Conservation (phyloP, 2,113 vertebrate species). For the Dryoscopus gambensis region DNA sequence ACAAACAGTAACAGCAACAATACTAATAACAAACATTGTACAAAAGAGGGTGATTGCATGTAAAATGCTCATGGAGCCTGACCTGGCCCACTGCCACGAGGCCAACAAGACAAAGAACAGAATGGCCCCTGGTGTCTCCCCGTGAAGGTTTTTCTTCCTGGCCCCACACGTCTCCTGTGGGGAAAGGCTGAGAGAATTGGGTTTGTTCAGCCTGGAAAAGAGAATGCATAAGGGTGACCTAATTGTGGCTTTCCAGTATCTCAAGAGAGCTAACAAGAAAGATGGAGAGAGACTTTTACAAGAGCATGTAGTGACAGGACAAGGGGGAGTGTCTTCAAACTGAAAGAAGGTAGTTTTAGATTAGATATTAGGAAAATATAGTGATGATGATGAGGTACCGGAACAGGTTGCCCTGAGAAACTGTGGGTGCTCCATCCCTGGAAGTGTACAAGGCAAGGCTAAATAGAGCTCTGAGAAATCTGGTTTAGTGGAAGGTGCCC, state of each 20-base stretch:
- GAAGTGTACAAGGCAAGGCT: neutral
- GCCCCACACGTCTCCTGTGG: neutral
- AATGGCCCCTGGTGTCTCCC: neutral
- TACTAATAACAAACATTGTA: neutral
- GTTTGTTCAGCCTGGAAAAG: neutral
- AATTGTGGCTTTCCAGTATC: neutral
- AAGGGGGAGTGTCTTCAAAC: neutral
- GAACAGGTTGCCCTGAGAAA: neutral
- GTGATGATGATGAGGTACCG: neutral
- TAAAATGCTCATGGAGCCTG: neutral
- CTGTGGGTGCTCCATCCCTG: neutral
- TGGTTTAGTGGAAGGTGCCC: neutral
- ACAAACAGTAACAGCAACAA: accelerated
- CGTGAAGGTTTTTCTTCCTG: accelerated
- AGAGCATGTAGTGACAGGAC: neutral
- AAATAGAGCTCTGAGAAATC: neutral
- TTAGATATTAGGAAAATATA: neutral
- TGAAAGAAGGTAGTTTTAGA: neutral
- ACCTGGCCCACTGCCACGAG: accelerated
- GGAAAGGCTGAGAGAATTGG: neutral
- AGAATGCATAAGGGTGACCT: neutral
- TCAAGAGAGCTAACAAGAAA: neutral
- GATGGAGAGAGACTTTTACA: neutral
- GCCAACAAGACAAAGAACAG: neutral
- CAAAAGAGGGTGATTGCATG: neutral